Base-by-base conservation (phyloP, 2,888 invertebrate genomes). In the Yponomeuta cagnagella region DNA sequence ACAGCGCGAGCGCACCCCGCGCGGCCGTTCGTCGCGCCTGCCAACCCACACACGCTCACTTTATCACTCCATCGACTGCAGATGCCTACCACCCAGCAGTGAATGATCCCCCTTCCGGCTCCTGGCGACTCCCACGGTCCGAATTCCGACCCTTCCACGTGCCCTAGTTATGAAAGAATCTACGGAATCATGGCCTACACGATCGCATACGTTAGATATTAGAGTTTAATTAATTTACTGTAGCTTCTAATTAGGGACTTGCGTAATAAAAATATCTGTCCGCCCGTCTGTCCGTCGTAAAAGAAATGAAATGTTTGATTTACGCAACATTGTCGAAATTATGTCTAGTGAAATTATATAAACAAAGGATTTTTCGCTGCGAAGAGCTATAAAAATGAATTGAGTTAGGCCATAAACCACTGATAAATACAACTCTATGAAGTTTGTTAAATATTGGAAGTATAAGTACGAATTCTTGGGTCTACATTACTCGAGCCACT, bases 11-110 rank as follows among this genome's bases (percentile, higher is more conserved):
- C 77, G 80, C 88, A 86, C 81, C 83, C 85, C 71, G 87, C 77
- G 79, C 90, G 89, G 78, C 88, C 86, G 82, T 80, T 81, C 81
- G 82, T 82, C 83, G 87, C 88, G 88, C 90, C 92, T 91, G 92
- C 85, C 86, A 88, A 90, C 82, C 85, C 90, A 90, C 79, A 90
- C 83, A 89, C 74, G 82, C 88, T 86, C 84, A 86, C 88, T 85
- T 89, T 87, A 89, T 80, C 83, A 88, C 83, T 78, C 73, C 52
- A 12, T n/a, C 68, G 76, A 76, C 70, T 68, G 58, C 68, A 58
- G 52, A 23, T 70, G 52, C 70, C 69, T 69, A 30, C 48, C 68
- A 37, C 63, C 33, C 31, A 63, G 63, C 68, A 15, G 52, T 15
- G 15, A 58, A 58, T 58, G 3, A 12, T 12, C 52, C 52, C 52